These are phyloP conservation scores for Chymomyza amoena DNA, from an alignment of 2,888 invertebrate genomes.

Conservation along the genomic window DNA sequence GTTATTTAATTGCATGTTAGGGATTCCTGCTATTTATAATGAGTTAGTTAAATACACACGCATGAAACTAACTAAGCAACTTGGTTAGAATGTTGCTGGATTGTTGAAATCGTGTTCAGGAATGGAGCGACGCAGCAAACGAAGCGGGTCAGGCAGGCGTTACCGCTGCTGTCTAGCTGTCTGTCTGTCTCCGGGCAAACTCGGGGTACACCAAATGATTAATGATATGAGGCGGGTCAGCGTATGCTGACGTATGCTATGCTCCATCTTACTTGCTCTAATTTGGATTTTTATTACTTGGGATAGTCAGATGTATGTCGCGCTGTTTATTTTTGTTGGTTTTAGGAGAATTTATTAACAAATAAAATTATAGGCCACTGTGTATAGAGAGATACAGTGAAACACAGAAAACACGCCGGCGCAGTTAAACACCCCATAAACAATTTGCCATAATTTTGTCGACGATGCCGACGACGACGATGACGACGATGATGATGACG, in stretches of 20 bases:
- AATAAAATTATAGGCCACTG: conserved; percentile 51
- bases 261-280: background rate
- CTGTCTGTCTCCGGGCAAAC: conserved; percentile 22
- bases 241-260: background rate
- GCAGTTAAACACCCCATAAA: conserved; percentile 71
- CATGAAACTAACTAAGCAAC: conserved; percentile 16
- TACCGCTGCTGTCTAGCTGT: conserved; percentile 48
- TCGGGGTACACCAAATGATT: conserved; percentile 54
- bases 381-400: background rate
- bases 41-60: conserved; percentile 72
- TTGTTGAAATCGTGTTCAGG: background rate
- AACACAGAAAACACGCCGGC: conserved; percentile 33
- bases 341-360: conserved; percentile 71
- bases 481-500: conserved; percentile 26
- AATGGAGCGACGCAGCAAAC: conserved; percentile 10
- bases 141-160: conserved; percentile 42
- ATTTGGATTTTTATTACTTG: background rate
- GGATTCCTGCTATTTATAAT: conserved; percentile 72
- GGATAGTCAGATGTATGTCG: background rate
- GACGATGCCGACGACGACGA: conserved; percentile 37
- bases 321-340: conserved; percentile 48
- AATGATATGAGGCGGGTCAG: conserved; percentile 59
- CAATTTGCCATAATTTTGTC: conserved; percentile 70
- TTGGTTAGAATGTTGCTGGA: conserved; percentile 13
- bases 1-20: conserved; percentile 73